Evolutionary conservation across 2,888 invertebrate genomes (phyloP).

Genomic region (Cryptus viduatorius): DNA sequence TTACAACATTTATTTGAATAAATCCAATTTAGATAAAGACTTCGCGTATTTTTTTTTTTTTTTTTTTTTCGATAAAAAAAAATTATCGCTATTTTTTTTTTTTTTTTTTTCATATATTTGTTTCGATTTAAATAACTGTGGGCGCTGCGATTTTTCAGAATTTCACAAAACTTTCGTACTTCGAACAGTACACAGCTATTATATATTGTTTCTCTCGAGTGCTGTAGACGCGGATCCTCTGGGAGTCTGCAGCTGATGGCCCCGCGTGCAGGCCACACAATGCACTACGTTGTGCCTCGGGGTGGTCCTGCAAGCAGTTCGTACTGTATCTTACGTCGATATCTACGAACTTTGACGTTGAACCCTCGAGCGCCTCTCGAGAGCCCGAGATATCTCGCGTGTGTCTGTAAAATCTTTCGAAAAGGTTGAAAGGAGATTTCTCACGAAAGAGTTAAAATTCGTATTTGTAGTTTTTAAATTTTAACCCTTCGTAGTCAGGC

Average conservation of each 20-base stretch:
- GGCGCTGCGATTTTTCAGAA: conserved; percentile 2
- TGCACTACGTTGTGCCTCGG: conserved; percentile 28
- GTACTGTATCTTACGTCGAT: conserved; percentile 25
- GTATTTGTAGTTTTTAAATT: not conserved
- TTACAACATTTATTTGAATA: conserved; percentile 63
- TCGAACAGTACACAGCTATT: conserved; percentile 77
- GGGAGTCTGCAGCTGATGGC: conserved; percentile 19
- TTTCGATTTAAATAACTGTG: not conserved
- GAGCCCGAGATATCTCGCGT: conserved; percentile 26
- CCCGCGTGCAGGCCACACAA: conserved; percentile 40
- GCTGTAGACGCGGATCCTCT: not conserved
- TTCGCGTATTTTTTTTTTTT: not conserved
- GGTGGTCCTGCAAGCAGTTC: conserved; percentile 38
- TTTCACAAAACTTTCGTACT: conserved; percentile 73
- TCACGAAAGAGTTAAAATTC: not conserved
- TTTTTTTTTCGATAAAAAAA: not conserved
- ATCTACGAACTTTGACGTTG: conserved; percentile 25
- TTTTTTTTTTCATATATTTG: not conserved
- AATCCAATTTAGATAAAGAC: not conserved
- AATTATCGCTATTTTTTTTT: not conserved
- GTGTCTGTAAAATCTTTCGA: conserved; percentile 40
- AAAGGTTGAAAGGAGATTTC: conserved; percentile 25
- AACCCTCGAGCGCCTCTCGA: conserved; percentile 30
- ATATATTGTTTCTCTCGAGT: conserved; percentile 63
- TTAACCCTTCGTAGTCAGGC: not conserved